Evolutionary conservation across 2,797 vertebrate genomes (phyloP), one percentile per base, ranked within the genome.

Genomic region (Dallia pectoralis): DNA sequence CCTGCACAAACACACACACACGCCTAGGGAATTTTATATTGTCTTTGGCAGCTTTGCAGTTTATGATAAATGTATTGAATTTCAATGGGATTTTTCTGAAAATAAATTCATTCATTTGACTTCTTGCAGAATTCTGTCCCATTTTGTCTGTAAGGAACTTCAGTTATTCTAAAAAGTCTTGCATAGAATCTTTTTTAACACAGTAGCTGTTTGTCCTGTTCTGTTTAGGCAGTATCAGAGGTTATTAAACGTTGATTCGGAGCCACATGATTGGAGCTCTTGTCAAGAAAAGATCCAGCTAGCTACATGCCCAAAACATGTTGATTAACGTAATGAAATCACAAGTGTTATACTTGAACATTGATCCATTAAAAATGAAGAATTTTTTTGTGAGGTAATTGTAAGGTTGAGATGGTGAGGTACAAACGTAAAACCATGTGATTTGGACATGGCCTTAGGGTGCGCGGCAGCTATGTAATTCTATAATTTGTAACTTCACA

Each of bases 241-340:
- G 47, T 65, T 51, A 29, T 49, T 29, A 79, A 59, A 25, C 32
- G 29, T 53, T 74, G 16, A 71, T 75, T 74, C 30, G 65, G 47
- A 72, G 30, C 44, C 73, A 78, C 77, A 78, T 72, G 77, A 71
- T 62, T 44, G 44, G 25, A 70, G 66, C 64, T 18, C 48, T 27
- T 63, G 71, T 47, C 71, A 70, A 66, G 1, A 25, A 53, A 71
- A 33, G 48, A 53, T 44, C 64, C 12, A 11, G 12, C 40, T 44
- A 44, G 40, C 40, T 8, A 44, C 40, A 44, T 40, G 36, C 14
- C 14, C 11, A 44, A 44, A 44, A 11, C 14, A 11, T 44, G 40
- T 44, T 11, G 6, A 11, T 44, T 9, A 11, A 44, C 40, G 5
- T 44, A 3, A 9, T 5, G 6, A 40, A 6, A 40, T 40, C 36